Evolutionary conservation across 2,797 vertebrate species (phyloP).

Genomic region (Morelia viridis): DNA sequence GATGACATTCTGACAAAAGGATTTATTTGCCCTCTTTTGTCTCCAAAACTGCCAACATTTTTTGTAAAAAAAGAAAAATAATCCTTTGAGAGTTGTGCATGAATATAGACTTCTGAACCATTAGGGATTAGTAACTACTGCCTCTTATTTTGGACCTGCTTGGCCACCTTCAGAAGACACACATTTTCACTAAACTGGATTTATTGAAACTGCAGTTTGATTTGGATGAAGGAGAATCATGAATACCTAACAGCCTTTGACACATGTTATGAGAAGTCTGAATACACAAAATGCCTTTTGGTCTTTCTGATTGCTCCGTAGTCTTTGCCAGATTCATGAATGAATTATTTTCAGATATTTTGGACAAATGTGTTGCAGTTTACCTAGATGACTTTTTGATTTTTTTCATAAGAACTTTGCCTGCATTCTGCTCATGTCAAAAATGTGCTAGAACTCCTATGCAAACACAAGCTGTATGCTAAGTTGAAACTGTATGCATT

Average conservation of each 20-base stretch:
- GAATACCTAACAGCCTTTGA: background rate
- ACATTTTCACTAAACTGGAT: background rate
- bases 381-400: background rate
- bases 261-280: background rate
- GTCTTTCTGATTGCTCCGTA: background rate
- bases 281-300: background rate
- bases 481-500: background rate
- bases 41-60: background rate
- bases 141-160: background rate
- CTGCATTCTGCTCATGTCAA: background rate
- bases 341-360: background rate
- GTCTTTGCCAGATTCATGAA: background rate
- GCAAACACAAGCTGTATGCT: background rate
- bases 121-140: background rate
- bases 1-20: background rate
- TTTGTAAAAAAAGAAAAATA: background rate
- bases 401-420: background rate
- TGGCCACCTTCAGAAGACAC: background rate
- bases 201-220: background rate
- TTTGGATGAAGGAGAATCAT: background rate
- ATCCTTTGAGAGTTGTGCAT: background rate
- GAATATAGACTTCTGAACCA: background rate
- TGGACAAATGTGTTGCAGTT: background rate
- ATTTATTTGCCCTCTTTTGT: background rate
- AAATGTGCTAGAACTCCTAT: background rate